Evolutionary conservation across 2,888 invertebrate species (phyloP).

Genomic region (Machimus rusticus): DNA sequence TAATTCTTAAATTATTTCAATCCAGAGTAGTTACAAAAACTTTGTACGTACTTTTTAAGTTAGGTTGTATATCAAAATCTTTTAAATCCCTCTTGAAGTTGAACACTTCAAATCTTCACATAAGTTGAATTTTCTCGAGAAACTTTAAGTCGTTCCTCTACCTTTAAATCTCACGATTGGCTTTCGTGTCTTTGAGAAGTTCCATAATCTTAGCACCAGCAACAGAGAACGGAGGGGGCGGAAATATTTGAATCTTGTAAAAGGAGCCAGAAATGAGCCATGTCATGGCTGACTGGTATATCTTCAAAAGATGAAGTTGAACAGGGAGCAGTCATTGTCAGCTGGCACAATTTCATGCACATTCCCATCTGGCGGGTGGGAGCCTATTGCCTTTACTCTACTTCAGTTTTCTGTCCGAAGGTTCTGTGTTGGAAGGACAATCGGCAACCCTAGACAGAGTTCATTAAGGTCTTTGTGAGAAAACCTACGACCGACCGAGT

Average conservation of each 20-base stretch:
- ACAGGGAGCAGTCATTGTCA: not conserved
- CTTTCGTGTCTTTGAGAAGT: not conserved
- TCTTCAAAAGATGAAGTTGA: not conserved
- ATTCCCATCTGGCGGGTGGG: not conserved
- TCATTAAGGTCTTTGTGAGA: constrained; percentile 31
- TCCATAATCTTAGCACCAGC: not conserved
- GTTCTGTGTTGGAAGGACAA: constrained; percentile 21
- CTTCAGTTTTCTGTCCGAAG: not conserved
- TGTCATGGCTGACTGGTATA: not conserved
- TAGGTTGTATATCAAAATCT: not conserved
- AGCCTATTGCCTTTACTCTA: not conserved
- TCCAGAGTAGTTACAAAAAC: no score
- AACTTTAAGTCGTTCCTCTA: not conserved
- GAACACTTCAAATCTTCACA: not conserved
- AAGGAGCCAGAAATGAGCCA: not conserved
- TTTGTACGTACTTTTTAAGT: no score
- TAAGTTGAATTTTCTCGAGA: not conserved
- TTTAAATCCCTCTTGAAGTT: not conserved
- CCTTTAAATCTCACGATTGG: not conserved
- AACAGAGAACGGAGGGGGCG: not conserved
- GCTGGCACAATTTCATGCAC: not conserved
- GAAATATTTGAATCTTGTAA: not conserved
- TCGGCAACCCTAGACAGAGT: constrained; percentile 16
- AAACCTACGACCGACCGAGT: not conserved
- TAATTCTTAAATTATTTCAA: no score